Conservation (phyloP, 2,113 vertebrate species). For the Eira barbara region DNA sequence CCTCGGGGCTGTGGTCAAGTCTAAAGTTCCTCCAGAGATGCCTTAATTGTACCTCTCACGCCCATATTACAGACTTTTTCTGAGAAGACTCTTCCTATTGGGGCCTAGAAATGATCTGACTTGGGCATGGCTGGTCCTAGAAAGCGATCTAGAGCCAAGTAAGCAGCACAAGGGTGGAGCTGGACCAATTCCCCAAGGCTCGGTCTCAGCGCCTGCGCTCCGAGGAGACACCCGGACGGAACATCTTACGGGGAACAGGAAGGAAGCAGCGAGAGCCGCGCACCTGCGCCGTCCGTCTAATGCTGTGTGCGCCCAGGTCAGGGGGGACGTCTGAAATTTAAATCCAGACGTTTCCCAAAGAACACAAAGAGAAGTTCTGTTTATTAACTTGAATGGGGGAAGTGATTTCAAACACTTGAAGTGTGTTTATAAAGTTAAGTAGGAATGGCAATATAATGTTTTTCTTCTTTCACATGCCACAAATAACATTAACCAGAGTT, state of each 20-base stretch:
- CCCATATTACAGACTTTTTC: neutral
- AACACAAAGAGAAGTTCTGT: constrained; percentile 52
- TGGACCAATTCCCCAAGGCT: neutral
- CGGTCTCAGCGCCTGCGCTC: neutral
- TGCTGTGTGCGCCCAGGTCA: neutral
- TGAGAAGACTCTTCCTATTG: neutral
- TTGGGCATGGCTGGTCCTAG: too few species aligned
- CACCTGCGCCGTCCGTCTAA: too few species aligned
- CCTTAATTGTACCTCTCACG: neutral
- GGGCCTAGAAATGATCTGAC: neutral
- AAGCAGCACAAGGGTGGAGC: neutral
- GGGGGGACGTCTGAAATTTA: neutral
- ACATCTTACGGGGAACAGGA: neutral
- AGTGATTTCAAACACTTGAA: constrained; percentile 51
- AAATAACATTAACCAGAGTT: constrained; percentile 35
- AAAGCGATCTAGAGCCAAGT: neutral
- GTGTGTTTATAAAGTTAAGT: constrained; percentile 66
- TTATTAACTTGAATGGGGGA: constrained; percentile 49
- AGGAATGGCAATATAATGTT: neutral
- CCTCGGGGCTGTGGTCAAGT: neutral
- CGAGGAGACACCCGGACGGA: neutral
- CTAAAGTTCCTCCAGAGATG: neutral
- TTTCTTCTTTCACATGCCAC: constrained; percentile 26
- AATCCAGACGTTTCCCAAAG: constrained; percentile 36
- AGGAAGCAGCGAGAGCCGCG: neutral